A percentile compares a stretch with the other conserved stretches of the same genome.
phyloP scores from a whole-genome alignment of 2,113 vertebrate genomes.

The Silurus asotus region DNA sequence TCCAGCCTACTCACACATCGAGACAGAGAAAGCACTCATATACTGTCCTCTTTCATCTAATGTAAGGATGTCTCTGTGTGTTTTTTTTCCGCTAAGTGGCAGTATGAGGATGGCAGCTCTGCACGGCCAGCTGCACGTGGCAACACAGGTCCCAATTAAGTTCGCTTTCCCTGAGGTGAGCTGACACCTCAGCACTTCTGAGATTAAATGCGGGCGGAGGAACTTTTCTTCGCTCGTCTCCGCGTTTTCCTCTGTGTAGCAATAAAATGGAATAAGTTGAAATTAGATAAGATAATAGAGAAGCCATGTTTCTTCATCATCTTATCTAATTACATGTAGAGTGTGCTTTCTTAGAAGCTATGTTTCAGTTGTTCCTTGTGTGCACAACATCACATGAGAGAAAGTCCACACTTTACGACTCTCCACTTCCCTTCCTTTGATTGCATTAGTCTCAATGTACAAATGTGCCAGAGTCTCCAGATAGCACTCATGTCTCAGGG shows the following conservation, averaged over 20 bases:
- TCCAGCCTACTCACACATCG: neutral
- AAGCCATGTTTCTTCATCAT: conserved; percentile 69
- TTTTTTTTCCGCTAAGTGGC: conserved; percentile 6
- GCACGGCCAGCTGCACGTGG: conserved; percentile 46
- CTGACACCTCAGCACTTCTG: conserved; percentile 61
- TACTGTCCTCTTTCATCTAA: neutral
- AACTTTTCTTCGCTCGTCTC: conserved; percentile 60
- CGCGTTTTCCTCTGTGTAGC: conserved; percentile 60
- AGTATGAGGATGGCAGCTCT: neutral
- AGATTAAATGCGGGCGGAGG: conserved; percentile 62
- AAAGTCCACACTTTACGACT: conserved; percentile 49
- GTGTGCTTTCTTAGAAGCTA: conserved; percentile 47
- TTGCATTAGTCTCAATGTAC: conserved; percentile 62
- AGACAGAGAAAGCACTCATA: neutral
- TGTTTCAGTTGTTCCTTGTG: conserved; percentile 50
- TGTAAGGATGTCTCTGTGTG: neutral
- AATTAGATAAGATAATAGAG: conserved; percentile 74
- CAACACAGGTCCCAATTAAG: conserved; percentile 36
- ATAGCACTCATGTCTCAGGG: conserved; percentile 60
- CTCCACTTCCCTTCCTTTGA: conserved; percentile 51
- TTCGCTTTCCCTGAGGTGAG: conserved; percentile 48
- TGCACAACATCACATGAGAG: conserved; percentile 40
- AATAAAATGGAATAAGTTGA: conserved; percentile 68
- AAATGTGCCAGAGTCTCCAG: conserved; percentile 62
- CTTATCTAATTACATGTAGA: conserved; percentile 51